phyloP scores from a whole-genome alignment of 2,797 vertebrate species.

The Notamacropus eugenii region DNA sequence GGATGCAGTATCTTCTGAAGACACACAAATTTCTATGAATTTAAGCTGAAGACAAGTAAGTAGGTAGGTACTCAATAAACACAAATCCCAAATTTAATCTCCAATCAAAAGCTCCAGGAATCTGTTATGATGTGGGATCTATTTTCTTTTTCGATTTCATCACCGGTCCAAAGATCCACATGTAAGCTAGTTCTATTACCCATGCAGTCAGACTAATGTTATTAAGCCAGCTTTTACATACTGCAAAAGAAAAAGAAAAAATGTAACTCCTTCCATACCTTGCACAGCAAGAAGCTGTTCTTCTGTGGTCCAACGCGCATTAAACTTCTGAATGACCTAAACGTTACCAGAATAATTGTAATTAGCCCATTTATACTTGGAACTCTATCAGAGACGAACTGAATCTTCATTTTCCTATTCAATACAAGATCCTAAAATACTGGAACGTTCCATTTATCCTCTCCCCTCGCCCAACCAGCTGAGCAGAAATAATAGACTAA shows the following conservation, averaged over 20 bases:
- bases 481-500: neutral
- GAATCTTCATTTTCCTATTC: neutral
- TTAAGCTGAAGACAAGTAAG: neutral
- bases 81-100: neutral
- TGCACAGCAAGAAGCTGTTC: slow-evolving; percentile 96
- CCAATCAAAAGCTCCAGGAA: neutral
- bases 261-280: slow-evolving; percentile 84
- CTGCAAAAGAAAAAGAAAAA: neutral
- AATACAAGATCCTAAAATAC: neutral
- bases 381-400: neutral
- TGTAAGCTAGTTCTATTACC: neutral
- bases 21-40: neutral
- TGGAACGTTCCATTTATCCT: neutral
- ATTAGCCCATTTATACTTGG: neutral
- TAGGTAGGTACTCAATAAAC: neutral
- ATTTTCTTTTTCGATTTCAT: neutral
- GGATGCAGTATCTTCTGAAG: neutral
- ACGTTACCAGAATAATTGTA: slow-evolving; percentile 31
- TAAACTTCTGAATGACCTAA: slow-evolving; percentile 92
- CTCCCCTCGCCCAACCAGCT: neutral
- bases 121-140: neutral
- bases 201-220: neutral
- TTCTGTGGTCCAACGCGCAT: slow-evolving; percentile 94
- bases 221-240: neutral
- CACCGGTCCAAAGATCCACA: neutral